phyloP scores from a whole-genome alignment of 1,140 invertebrate species.

The Drosophila nigrodunni region DNA sequence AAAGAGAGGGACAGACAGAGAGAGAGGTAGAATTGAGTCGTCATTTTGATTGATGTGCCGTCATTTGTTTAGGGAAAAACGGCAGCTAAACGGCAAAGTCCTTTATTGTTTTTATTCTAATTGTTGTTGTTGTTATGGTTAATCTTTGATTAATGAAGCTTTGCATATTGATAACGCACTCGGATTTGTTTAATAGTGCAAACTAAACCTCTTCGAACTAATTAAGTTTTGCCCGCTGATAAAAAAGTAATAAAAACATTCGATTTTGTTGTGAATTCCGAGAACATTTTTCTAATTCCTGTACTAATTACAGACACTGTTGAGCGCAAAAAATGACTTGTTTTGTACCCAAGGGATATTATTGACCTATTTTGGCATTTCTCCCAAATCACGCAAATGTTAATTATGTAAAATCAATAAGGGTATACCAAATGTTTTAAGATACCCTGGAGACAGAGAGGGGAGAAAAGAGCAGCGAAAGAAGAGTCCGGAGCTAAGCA shows the following conservation, averaged over 20 bases:
- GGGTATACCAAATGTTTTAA: background rate
- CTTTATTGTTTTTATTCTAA: no score
- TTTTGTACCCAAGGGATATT: background rate
- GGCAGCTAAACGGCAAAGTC: conserved; percentile 23
- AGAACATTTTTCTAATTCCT: conserved; percentile 17
- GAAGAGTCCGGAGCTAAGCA: background rate
- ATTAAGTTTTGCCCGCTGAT: conserved; percentile 6
- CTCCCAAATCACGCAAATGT: conserved; percentile 43
- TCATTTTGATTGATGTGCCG: conserved; percentile 66
- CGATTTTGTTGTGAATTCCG: background rate
- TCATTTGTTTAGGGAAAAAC: conserved; percentile 41
- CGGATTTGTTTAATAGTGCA: background rate
- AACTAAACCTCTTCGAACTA: background rate
- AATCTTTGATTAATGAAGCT: conserved; percentile 50
- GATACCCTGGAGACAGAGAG: no score
- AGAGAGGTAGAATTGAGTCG: conserved; percentile 18
- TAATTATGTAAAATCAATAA: conserved; percentile 76
- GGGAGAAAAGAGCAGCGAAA: background rate
- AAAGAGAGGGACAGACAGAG: background rate
- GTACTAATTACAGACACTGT: conserved; percentile 23
- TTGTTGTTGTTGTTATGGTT: conserved; percentile 1
- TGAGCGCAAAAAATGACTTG: background rate
- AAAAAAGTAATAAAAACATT: background rate
- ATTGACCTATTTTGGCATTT: conserved; percentile 53
- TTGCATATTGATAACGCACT: conserved; percentile 8